These are phyloP conservation scores for Hippocampus barbouri DNA, from an alignment of 2,113 vertebrate genomes.

Conservation along the genomic window DNA sequence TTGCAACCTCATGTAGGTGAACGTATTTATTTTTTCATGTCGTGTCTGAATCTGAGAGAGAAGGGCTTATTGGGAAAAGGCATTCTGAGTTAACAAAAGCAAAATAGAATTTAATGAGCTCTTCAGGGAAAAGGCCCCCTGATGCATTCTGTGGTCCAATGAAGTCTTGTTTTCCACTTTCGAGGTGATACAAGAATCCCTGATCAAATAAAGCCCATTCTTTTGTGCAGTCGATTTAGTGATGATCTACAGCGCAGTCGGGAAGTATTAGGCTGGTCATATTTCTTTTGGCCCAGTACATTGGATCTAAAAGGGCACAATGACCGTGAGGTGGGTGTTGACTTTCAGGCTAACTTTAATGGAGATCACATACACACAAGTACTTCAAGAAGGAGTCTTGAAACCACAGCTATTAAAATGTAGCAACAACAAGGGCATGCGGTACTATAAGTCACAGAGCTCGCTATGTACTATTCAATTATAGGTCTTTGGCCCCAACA, in stretches of 20 bases:
- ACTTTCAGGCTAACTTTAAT: conserved; percentile 1
- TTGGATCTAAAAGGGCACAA: conserved; percentile 1
- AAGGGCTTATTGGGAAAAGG: conserved; percentile 7
- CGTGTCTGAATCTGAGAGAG: conserved; percentile 9
- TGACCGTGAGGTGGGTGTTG: neutral
- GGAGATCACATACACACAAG: neutral
- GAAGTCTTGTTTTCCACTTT: conserved; percentile 21
- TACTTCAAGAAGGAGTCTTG: neutral
- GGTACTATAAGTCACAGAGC: neutral
- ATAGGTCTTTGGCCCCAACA: neutral
- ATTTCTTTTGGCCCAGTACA: neutral
- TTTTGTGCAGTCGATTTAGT: neutral
- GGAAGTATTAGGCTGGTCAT: neutral
- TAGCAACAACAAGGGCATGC: neutral
- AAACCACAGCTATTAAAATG: neutral
- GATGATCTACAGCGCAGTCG: conserved; percentile 6
- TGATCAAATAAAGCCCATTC: conserved; percentile 13
- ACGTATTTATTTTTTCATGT: conserved; percentile 3
- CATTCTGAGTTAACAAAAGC: conserved; percentile 24
- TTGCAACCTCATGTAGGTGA: neutral
- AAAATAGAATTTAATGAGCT: conserved; percentile 58
- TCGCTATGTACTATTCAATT: too few relatives aligned
- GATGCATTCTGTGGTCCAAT: conserved; percentile 23
- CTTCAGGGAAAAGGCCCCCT: conserved; percentile 36
- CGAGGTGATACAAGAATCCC: conserved; percentile 30